Conservation (phyloP, 2,888 invertebrate genomes). For the Drosophila maculinotata region DNA sequence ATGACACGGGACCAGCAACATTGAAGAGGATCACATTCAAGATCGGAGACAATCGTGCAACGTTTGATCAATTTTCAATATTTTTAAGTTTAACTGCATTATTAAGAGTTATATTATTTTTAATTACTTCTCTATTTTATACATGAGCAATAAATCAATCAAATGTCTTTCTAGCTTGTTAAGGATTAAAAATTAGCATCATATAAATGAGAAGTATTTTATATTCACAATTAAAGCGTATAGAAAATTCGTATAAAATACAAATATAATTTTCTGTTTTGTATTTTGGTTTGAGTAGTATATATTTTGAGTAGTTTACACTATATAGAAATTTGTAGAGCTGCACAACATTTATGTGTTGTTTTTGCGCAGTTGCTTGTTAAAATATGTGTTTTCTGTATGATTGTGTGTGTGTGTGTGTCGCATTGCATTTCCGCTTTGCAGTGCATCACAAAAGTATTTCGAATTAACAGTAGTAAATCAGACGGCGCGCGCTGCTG, state of each 20-base stretch:
- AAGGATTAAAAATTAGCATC: too few relatives aligned
- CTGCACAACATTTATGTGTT: conserved; percentile 51
- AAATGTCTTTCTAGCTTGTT: too few relatives aligned
- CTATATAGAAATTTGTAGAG: conserved; percentile 15
- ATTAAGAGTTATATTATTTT: too few relatives aligned
- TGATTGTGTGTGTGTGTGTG: conserved; percentile 33
- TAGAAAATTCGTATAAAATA: background rate
- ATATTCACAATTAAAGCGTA: background rate
- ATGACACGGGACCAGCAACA: background rate
- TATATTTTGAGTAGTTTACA: conserved; percentile 5
- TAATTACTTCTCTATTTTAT: too few relatives aligned
- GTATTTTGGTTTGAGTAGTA: conserved; percentile 9
- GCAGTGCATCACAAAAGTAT: conserved; percentile 70
- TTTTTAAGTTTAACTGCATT: too few relatives aligned
- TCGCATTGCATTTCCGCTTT: conserved; percentile 65
- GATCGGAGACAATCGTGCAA: background rate
- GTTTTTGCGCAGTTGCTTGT: conserved; percentile 45
- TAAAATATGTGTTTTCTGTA: conserved; percentile 42
- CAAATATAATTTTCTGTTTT: background rate
- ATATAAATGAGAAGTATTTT: too few relatives aligned
- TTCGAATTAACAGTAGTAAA: conserved; percentile 66
- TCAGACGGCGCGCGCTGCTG: conserved; percentile 44
- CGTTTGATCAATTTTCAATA: too few relatives aligned
- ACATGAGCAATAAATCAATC: too few relatives aligned
- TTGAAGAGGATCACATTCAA: background rate